Percentiles rank a stretch among this genome's conserved stretches.
Conservation (phyloP, 2,888 invertebrate species). For the Sylvicola cinctus region DNA sequence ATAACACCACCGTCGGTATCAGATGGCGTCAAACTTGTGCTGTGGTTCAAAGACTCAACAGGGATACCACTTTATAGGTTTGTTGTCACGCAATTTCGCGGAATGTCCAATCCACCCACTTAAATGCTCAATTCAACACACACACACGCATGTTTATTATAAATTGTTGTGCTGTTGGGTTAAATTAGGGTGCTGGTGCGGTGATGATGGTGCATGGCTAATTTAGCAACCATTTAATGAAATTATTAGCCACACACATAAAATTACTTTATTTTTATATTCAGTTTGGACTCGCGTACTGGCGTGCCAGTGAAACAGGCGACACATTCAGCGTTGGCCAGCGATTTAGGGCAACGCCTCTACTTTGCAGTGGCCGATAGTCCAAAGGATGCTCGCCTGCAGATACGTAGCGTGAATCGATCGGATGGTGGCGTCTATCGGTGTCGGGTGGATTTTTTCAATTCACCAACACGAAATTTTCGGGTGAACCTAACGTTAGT, state of each 20-base stretch:
- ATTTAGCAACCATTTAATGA: too few species aligned
- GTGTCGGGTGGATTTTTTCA: constrained; percentile 73
- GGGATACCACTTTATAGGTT: constrained; percentile 78
- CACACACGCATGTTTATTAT: too few species aligned
- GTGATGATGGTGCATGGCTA: too few species aligned
- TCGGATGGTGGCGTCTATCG: constrained; percentile 69
- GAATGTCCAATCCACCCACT: neutral
- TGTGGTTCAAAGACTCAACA: constrained; percentile 75
- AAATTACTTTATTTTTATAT: constrained; percentile 3
- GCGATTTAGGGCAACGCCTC: constrained; percentile 52
- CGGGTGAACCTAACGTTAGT: constrained; percentile 70
- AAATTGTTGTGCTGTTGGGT: too few species aligned
- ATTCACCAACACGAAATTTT: constrained; percentile 74
- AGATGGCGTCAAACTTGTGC: constrained; percentile 58
- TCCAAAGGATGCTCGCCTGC: constrained; percentile 50
- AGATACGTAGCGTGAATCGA: constrained; percentile 46
- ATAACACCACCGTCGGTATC: constrained; percentile 47
- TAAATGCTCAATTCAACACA: neutral
- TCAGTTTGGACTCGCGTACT: neutral
- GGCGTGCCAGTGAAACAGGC: constrained; percentile 24
- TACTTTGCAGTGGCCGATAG: constrained; percentile 54
- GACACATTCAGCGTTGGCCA: constrained; percentile 57
- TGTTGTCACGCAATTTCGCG: constrained; percentile 16
- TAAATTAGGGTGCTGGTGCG: too few species aligned
- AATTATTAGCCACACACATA: too few species aligned